Evolutionary conservation across 2,888 invertebrate genomes (phyloP).

Genomic region (Himalopsyche anomala): DNA sequence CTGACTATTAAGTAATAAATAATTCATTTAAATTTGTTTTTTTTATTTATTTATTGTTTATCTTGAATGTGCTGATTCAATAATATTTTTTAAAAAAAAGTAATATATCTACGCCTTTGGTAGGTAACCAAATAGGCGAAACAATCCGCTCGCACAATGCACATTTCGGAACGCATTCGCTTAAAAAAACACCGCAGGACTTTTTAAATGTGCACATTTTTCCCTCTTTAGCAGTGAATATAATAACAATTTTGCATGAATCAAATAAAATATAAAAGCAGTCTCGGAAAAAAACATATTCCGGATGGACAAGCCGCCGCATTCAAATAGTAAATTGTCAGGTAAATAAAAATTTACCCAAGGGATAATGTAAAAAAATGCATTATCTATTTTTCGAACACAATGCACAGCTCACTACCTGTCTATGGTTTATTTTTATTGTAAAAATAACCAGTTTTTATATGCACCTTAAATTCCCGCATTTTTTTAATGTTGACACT

Average conservation of each 20-base stretch:
- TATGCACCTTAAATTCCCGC: background rate
- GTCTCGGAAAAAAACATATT: background rate
- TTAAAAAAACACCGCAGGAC: slow-evolving; percentile 5
- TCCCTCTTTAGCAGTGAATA: background rate
- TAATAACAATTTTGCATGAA: slow-evolving; percentile 7
- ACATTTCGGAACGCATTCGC: background rate
- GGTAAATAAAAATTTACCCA: background rate
- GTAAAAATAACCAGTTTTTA: background rate
- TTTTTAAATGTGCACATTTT: background rate
- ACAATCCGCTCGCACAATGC: background rate
- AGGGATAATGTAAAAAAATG: background rate
- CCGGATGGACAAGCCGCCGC: slow-evolving; percentile 3
- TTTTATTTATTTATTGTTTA: too few species aligned
- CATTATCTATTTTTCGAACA: slow-evolving; percentile 7
- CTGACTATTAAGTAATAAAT: too few species aligned
- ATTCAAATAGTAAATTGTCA: background rate
- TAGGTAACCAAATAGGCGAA: background rate
- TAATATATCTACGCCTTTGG: background rate
- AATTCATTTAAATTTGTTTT: too few species aligned
- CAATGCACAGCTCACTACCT: background rate
- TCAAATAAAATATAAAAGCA: background rate
- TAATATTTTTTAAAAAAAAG: too few species aligned
- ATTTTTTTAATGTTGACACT: background rate
- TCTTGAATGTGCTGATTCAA: too few species aligned
- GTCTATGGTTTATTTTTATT: slow-evolving; percentile 14